phyloP scores from a whole-genome alignment of 2,797 vertebrate genomes.

The Lacerta viridis region DNA sequence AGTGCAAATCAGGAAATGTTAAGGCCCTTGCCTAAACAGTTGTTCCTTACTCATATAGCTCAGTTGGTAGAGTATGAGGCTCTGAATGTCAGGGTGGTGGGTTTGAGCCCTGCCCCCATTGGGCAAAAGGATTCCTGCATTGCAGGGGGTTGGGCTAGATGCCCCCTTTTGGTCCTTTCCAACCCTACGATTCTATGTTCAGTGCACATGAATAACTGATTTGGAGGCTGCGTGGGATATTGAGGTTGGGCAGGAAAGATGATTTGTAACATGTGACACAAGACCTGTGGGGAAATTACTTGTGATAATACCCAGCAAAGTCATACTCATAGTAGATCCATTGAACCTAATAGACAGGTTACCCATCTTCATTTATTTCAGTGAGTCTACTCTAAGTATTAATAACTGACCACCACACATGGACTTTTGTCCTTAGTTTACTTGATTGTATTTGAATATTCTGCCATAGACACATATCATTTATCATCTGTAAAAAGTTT shows the following conservation, averaged over 20 bases:
- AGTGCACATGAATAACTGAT: background rate
- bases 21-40: background rate
- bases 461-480: background rate
- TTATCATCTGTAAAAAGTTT: slow-evolving; percentile 23
- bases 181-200: background rate
- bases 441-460: slow-evolving; percentile 5
- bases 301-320: too few relatives aligned
- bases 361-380: too few relatives aligned
- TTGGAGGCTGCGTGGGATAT: slow-evolving; percentile 11
- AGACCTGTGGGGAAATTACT: background rate
- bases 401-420: too few relatives aligned
- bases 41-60: background rate
- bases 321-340: too few relatives aligned
- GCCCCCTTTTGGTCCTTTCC: too few relatives aligned
- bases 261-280: background rate
- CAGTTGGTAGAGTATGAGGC: too few relatives aligned
- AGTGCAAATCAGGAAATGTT: background rate
- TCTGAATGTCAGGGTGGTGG: too few relatives aligned
- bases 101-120: too few relatives aligned
- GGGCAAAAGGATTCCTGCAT: too few relatives aligned
- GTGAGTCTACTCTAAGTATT: too few relatives aligned
- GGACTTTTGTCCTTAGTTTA: background rate
- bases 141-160: too few relatives aligned
- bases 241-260: background rate
- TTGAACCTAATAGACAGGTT: too few relatives aligned